phyloP scores from a whole-genome alignment of 2,113 vertebrate genomes.

The Pedetes capensis region DNA sequence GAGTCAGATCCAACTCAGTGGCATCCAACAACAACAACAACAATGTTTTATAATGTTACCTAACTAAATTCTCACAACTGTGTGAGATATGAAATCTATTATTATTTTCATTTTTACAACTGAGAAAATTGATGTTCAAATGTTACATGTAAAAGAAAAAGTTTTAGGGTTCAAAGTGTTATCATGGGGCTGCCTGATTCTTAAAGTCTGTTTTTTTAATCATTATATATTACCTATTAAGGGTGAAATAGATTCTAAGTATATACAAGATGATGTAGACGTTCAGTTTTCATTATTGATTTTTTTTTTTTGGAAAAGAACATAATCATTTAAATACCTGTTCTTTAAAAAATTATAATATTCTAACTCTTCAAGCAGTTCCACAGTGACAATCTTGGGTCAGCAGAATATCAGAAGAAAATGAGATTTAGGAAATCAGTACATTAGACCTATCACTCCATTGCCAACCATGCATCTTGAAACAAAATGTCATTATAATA shows the following conservation, averaged over 20 bases:
- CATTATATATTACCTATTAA: not conserved
- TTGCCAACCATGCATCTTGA: not conserved
- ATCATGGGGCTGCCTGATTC: not conserved
- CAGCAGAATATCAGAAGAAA: conserved; percentile 12
- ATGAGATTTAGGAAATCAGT: conserved; percentile 19
- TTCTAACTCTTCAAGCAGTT: conserved; percentile 6
- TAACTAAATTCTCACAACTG: not conserved
- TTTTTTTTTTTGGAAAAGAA: not conserved
- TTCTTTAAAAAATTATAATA: not conserved
- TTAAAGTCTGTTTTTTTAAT: not conserved
- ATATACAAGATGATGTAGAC: not conserved
- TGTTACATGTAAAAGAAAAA: not conserved
- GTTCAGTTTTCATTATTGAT: not conserved
- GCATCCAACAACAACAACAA: too few relatives aligned
- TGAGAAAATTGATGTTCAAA: not conserved
- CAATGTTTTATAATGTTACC: not conserved
- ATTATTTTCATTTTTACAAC: not conserved
- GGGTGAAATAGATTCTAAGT: not conserved
- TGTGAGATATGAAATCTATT: not conserved
- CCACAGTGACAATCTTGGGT: not conserved
- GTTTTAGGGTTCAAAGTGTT: not conserved
- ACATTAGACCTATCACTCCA: not conserved
- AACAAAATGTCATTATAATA: not conserved
- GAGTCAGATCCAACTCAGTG: too few relatives aligned
- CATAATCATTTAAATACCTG: not conserved